Evolutionary conservation across 2,113 vertebrate species (phyloP).

Genomic region (Scytalopus superciliaris): DNA sequence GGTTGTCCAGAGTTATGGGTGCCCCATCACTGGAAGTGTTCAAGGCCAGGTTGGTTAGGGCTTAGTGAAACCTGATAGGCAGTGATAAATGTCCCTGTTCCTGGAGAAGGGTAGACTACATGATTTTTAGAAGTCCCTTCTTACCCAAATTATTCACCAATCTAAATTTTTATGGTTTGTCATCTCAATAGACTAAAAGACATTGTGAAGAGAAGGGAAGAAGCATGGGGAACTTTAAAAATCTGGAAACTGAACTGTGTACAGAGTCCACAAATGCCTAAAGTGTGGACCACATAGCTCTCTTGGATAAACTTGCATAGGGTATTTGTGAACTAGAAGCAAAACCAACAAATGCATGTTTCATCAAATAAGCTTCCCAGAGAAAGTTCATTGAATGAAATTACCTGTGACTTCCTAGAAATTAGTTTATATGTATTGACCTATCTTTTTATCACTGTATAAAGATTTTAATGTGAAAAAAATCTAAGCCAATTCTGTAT

Average conservation of each 20-base stretch:
- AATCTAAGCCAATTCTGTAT: neutral
- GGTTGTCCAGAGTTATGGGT: neutral
- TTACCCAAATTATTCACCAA: neutral
- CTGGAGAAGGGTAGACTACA: neutral
- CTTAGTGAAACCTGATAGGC: neutral
- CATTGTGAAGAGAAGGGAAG: neutral
- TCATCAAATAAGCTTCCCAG: neutral
- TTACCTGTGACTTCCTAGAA: neutral
- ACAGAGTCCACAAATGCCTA: neutral
- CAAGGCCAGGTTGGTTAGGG: neutral
- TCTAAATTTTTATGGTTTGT: neutral
- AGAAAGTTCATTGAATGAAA: neutral
- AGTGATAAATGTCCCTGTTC: neutral
- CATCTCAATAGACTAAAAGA: neutral
- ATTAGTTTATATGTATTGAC: neutral
- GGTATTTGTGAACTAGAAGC: neutral
- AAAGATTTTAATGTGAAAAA: neutral
- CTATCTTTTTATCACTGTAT: neutral
- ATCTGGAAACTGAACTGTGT: neutral
- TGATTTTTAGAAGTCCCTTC: neutral
- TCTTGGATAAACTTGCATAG: neutral
- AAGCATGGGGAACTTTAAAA: neutral
- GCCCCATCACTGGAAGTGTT: neutral
- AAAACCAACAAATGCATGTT: neutral
- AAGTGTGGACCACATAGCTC: neutral